phyloP scores from a whole-genome alignment of 1,140 invertebrate species.

The Rhyzopertha dominica region DNA sequence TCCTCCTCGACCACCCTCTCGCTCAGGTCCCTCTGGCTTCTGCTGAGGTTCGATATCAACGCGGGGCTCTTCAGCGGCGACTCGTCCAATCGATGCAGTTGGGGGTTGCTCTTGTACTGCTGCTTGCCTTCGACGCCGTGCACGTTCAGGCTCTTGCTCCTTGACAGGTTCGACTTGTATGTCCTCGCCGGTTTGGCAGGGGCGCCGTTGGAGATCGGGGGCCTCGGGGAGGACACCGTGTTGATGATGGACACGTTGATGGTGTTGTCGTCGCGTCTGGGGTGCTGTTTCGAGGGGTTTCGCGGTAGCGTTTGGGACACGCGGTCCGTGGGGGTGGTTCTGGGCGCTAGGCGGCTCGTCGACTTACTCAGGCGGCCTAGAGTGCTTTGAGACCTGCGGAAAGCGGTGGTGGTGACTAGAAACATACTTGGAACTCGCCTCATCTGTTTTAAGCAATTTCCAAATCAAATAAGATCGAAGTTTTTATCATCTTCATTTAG shows the following conservation, averaged over 20 bases:
- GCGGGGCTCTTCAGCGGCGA: conserved; percentile 74
- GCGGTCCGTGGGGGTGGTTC: conserved; percentile 52
- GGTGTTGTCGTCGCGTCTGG: conserved; percentile 54
- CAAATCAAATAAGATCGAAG: too few relatives aligned
- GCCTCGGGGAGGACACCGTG: conserved; percentile 48
- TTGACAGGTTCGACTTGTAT: conserved; percentile 64
- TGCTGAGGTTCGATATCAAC: conserved; percentile 75
- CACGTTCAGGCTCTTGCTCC: conserved; percentile 82
- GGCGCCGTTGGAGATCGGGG: conserved; percentile 45
- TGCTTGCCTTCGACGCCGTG: conserved; percentile 46
- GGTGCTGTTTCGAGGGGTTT: conserved; percentile 48
- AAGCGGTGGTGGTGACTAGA: too few relatives aligned
- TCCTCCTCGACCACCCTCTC: conserved; percentile 47
- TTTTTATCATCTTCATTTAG: too few relatives aligned
- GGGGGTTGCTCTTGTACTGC: conserved; percentile 69
- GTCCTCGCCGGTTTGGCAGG: conserved; percentile 69
- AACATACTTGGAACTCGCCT: too few relatives aligned
- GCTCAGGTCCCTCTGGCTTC: conserved; percentile 70
- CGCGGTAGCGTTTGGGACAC: conserved; percentile 73
- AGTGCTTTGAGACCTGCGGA: conserved; percentile 59
- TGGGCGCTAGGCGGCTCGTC: conserved; percentile 60
- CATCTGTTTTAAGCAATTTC: too few relatives aligned
- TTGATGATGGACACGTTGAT: conserved; percentile 73
- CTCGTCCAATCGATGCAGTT: conserved; percentile 63
- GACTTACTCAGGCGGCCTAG: conserved; percentile 76